Evolutionary conservation across 2,113 vertebrate genomes (phyloP), one percentile per base, ranked within the genome.

Genomic region (Ophiodon elongatus): DNA sequence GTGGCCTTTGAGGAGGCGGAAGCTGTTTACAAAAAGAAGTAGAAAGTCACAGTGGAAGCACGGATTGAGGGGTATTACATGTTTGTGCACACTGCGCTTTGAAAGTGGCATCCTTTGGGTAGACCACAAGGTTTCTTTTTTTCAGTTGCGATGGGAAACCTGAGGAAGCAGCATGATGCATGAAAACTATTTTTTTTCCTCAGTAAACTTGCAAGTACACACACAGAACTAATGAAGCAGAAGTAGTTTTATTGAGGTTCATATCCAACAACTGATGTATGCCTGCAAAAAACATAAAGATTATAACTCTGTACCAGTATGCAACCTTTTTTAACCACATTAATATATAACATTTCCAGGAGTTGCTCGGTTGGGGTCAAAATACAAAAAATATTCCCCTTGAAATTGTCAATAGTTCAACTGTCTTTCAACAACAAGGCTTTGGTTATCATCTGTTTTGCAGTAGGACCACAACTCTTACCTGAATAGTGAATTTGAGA

Each of bases 51-150:
- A 77, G 79, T 35, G 39, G 72, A 75, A 73, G 72, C 69, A 87
- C 68, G 76, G 82, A 86, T 73, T 82, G 79, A 84, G 88, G 86
- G 84, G 43, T 70, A 56, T 76, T 84, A 41, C 70, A 39, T 88
- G 74, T 84, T 81, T 88, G 78, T 82, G 76, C 29, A 45, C 31
- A 19, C 25, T 85, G 60, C 5, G 50, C 83, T 91, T 91, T 92
- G 83, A 92, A 93, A 83, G 74, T 70, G 59, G 35, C 71, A 64
- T 88, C 91, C 89, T 89, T 85, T 73, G 76, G 89, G 88, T 77
- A 84, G 73, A 87, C 87, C 84, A 83, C 69, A 19, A 89, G 84
- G 86, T 13, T 56, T 66, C 25, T 73, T 62, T 69, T 45, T 50
- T 71, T 52, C 47, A 70, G 77, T 69, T 65, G 15, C 57, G n/a